phyloP scores from a whole-genome alignment of 2,888 invertebrate species.

The Argyra leucocephala region DNA sequence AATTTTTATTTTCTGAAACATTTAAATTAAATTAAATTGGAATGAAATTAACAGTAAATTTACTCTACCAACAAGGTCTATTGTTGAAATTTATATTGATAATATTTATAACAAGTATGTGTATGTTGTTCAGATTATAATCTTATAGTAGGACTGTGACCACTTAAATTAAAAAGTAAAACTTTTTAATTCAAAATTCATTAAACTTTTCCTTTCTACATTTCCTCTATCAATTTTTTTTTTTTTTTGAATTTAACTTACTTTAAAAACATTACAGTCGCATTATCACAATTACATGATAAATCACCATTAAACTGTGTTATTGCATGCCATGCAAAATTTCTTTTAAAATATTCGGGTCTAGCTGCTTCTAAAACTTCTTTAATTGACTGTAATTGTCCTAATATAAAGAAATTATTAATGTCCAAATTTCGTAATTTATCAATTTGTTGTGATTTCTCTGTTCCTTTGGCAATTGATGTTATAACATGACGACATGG shows the following conservation, averaged over 20 bases:
- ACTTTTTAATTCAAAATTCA: too few species aligned
- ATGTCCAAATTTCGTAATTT: slow-evolving; percentile 72
- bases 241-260: background rate
- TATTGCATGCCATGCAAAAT: slow-evolving; percentile 81
- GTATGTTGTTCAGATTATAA: too few species aligned
- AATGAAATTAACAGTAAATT: too few species aligned
- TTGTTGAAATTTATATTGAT: too few species aligned
- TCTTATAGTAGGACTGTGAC: too few species aligned
- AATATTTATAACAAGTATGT: too few species aligned
- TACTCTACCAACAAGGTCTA: too few species aligned
- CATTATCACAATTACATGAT: slow-evolving; percentile 65
- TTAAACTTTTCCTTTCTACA: too few species aligned
- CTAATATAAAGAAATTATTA: slow-evolving; percentile 80
- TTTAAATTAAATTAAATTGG: too few species aligned
- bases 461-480: slow-evolving; percentile 49
- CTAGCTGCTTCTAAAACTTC: slow-evolving; percentile 58
- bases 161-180: too few species aligned
- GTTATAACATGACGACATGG: slow-evolving; percentile 83
- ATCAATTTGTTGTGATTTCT: slow-evolving; percentile 55
- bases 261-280: slow-evolving; percentile 63
- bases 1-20: too few species aligned
- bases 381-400: slow-evolving; percentile 60
- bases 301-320: slow-evolving; percentile 66
- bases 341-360: slow-evolving; percentile 67
- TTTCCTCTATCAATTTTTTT: too few species aligned